Evolutionary conservation across 2,797 vertebrate species (phyloP), one percentile per base, ranked within the genome.

Genomic region (Mycteria americana): DNA sequence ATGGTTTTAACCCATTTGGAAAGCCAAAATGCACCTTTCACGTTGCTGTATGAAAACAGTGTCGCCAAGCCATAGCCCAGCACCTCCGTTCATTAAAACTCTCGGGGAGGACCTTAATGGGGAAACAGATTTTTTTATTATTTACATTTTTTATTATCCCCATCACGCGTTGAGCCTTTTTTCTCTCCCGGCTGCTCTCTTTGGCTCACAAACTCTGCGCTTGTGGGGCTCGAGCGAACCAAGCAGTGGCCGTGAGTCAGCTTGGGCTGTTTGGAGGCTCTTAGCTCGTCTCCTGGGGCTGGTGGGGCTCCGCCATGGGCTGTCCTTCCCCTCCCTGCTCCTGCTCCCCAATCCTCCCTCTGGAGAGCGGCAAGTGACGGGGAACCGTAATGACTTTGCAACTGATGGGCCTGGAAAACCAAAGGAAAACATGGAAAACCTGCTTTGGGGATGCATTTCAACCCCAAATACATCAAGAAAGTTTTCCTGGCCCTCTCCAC

Each of bases 41-140:
- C 54, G 18, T 54, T 54, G 67, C 28, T 45, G 31, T 57, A 56
- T 72, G 79, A 93, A 95, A 96, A 90, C 28, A 43, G 9, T 6
- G 6, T 91, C 96, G 87, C 93, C 85, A 92, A 92, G 53, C 81
- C 81, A 45, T 2, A 72, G 69, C 91, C 56, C 57, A 96, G 70
- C 1, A 1, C 13, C 30, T 92, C 64, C 79, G 51, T n/a, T 89
- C 95, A 68, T 91, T 89, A 67, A 96, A 93, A 95, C 75, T 90
- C 83, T 73, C 35, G 57, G 51, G 65, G 65, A 63, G 13, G 45
- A 93, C 35, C 85, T 89, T 1, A 7, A 92, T 28, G 48, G 41
- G 45, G 62, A 93, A 91, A 88, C 2, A 9, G 10, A 19, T 50
- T 46, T 77, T 65, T 56, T 67, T 10, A 8, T 48, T 91, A 59